phyloP scores from a whole-genome alignment of 2,797 vertebrate species.

The Scyliorhinus canicula region DNA sequence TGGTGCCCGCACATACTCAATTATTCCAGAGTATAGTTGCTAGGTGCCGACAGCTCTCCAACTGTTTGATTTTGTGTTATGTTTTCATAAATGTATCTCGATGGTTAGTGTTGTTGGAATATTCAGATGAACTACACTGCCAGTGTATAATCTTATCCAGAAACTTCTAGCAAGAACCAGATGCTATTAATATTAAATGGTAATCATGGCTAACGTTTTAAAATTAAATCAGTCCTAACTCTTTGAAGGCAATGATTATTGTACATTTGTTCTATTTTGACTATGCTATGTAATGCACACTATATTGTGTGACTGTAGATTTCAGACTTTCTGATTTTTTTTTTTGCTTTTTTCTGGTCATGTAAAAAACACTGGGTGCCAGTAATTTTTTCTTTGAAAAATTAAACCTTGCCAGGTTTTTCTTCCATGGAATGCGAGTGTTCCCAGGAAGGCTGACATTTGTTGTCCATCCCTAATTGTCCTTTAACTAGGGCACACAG shows the following conservation, averaged over 20 bases:
- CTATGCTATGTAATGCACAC: background rate
- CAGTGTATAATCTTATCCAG: background rate
- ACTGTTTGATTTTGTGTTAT: background rate
- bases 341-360: background rate
- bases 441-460: too few species aligned
- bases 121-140: background rate
- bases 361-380: background rate
- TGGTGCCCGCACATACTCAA: background rate
- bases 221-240: background rate
- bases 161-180: background rate
- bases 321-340: constrained; percentile 6
- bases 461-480: too few species aligned
- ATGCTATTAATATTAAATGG: background rate
- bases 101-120: background rate
- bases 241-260: background rate
- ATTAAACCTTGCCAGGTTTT: constrained; percentile 1
- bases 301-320: background rate
- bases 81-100: background rate
- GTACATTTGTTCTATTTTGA: background rate
- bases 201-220: background rate
- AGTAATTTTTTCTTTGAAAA: background rate
- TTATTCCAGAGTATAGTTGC: background rate
- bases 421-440: too few species aligned
- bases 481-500: too few species aligned
- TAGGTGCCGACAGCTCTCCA: background rate